A percentile compares a stretch with the other conserved stretches of the same genome.
Evolutionary conservation across 2,113 vertebrate species (phyloP).

Genomic region (Pholis gunnellus): DNA sequence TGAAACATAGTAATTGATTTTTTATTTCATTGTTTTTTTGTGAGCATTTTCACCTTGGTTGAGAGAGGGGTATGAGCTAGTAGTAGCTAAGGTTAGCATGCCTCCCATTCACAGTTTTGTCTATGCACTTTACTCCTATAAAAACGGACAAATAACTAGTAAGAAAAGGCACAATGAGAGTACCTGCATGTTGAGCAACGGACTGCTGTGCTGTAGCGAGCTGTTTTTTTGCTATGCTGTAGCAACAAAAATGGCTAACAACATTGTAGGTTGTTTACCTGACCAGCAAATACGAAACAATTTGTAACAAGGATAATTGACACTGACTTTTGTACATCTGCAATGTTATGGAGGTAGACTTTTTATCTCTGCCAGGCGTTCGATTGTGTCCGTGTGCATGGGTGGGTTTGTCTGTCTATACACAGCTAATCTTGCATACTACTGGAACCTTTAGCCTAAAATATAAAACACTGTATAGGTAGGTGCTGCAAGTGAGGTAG

Average conservation of each 20-base stretch:
- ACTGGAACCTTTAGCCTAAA: too few species aligned
- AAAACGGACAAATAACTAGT: not conserved
- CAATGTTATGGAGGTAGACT: slow-evolving; percentile 1
- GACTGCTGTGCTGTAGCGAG: not conserved
- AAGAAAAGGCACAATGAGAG: not conserved
- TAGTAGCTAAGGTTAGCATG: not conserved
- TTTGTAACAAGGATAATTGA: not conserved
- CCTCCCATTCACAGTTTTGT: not conserved
- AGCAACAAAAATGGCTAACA: too few species aligned
- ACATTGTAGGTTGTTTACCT: not conserved
- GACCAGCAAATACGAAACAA: too few species aligned
- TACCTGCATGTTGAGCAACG: not conserved
- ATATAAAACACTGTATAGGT: too few species aligned
- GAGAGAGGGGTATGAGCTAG: not conserved
- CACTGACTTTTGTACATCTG: not conserved
- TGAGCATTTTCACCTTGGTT: not conserved
- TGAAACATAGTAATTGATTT: too few species aligned
- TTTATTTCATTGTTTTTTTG: too few species aligned
- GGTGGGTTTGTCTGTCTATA: too few species aligned
- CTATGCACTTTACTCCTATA: not conserved
- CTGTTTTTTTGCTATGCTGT: not conserved
- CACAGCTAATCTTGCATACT: too few species aligned
- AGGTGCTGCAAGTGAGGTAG: too few species aligned
- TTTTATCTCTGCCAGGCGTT: not conserved
- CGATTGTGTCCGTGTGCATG: not conserved